A percentile compares a stretch with the other conserved stretches of the same genome.
phyloP scores from a whole-genome alignment of 2,888 invertebrate species.

The Idaea biselata region DNA sequence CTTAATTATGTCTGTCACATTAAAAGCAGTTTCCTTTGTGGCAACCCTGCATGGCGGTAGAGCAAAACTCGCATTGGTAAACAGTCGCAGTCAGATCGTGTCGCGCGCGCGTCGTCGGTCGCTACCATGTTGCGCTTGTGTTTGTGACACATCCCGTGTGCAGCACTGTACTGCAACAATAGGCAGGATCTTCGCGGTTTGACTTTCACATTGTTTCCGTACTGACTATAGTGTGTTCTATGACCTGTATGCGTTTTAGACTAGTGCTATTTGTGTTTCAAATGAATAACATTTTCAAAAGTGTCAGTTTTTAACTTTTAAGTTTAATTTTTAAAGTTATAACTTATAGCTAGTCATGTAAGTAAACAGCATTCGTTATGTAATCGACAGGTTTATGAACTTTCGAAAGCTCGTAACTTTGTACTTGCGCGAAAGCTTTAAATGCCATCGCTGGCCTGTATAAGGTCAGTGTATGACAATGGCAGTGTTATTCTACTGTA shows the following conservation, averaged over 20 bases:
- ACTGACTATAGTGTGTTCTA: neutral
- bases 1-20: conserved; percentile 10
- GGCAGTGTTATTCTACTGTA: conserved; percentile 54
- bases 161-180: conserved; percentile 47
- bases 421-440: conserved; percentile 33
- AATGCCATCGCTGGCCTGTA: conserved; percentile 42
- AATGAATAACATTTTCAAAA: neutral
- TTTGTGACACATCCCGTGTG: conserved; percentile 19
- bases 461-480: conserved; percentile 50
- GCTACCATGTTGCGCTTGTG: conserved; percentile 15
- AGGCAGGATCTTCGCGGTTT: conserved; percentile 67
- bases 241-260: neutral
- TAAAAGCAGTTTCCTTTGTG: conserved; percentile 23
- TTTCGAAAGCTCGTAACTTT: conserved; percentile 41
- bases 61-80: conserved; percentile 46
- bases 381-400: conserved; percentile 27
- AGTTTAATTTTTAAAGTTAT: no score
- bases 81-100: conserved; percentile 60
- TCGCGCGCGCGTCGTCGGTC: conserved; percentile 53
- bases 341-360: conserved; percentile 12
- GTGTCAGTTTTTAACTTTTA: neutral
- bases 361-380: conserved; percentile 20
- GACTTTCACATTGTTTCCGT: conserved; percentile 33
- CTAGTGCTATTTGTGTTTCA: neutral
- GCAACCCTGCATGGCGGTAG: conserved; percentile 52